Evolutionary conservation across 2,888 invertebrate species (phyloP).

Genomic region (Monopis laevigella): DNA sequence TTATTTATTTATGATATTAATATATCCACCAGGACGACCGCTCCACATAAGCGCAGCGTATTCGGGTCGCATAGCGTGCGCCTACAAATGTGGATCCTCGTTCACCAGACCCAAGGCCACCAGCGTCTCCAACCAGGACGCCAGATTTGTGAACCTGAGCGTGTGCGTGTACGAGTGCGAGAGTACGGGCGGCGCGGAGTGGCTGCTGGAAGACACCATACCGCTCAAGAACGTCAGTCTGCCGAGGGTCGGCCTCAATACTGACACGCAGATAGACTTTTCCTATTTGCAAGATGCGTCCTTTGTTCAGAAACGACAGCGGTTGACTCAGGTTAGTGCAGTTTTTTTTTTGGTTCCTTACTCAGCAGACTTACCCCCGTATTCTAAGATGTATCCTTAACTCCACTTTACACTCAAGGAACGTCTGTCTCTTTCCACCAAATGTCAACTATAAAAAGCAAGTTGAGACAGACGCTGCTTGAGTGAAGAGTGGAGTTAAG

Average conservation of each 20-base stretch:
- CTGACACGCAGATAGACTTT: constrained; percentile 84
- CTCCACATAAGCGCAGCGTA: constrained; percentile 96
- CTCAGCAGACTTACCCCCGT: no score
- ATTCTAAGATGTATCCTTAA: no score
- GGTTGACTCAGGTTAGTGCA: constrained; percentile 76
- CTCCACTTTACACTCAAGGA: no score
- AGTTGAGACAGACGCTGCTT: no score
- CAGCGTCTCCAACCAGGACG: constrained; percentile 55
- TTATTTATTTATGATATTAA: no score
- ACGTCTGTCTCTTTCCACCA: no score
- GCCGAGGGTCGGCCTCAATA: constrained; percentile 80
- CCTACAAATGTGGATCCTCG: constrained; percentile 93
- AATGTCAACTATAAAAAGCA: no score
- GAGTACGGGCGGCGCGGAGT: constrained; percentile 94
- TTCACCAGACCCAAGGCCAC: constrained; percentile 89
- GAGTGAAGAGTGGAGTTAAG: no score
- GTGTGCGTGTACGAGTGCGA: constrained; percentile 99
- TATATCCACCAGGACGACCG: constrained; percentile 83
- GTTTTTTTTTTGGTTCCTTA: no score
- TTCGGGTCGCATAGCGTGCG: constrained; percentile 96
- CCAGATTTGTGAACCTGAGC: constrained; percentile 87
- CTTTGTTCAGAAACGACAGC: constrained; percentile 83
- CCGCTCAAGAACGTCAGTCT: constrained; percentile 92
- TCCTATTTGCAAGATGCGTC: constrained; percentile 84
- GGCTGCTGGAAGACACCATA: constrained; percentile 96